Evolutionary conservation across 2,888 invertebrate species (phyloP).

Genomic region (Parnassius orleans): DNA sequence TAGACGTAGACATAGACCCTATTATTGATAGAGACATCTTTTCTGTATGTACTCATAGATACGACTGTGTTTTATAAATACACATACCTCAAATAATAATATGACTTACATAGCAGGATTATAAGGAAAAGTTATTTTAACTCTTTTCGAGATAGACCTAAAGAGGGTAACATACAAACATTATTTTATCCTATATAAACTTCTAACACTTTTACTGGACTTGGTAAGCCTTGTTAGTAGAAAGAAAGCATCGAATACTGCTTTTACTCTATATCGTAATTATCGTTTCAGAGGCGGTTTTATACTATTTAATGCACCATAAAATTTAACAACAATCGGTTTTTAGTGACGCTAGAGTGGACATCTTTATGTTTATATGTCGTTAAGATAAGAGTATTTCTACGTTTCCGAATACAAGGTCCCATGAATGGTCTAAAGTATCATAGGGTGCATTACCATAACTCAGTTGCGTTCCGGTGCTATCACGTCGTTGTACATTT

Average conservation of each 20-base stretch:
- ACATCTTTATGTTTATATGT: constrained; percentile 72
- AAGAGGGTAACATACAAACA: constrained; percentile 2
- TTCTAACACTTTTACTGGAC: constrained; percentile 17
- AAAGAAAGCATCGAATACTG: constrained; percentile 20
- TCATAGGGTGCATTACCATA: constrained; percentile 41
- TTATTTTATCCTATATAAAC: constrained; percentile 12
- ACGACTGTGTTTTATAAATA: no score
- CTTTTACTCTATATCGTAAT: constrained; percentile 40
- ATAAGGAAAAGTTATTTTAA: no score
- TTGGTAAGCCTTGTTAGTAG: constrained; percentile 19
- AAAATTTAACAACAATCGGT: constrained; percentile 77
- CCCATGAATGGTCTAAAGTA: constrained; percentile 36
- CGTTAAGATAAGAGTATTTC: constrained; percentile 65
- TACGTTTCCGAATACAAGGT: constrained; percentile 37
- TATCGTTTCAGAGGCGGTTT: constrained; percentile 56
- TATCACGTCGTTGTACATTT: constrained; percentile 37
- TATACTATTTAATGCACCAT: constrained; percentile 70
- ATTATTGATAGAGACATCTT: no score
- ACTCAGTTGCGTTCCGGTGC: constrained; percentile 39
- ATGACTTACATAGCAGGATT: no score
- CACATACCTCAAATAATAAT: no score
- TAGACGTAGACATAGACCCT: no score
- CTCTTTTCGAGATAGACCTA: no score
- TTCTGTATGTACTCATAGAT: no score
- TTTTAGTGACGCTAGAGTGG: constrained; percentile 68